Evolutionary conservation across 2,888 invertebrate species (phyloP), one percentile per base, ranked within the genome.

Genomic region (Morpho deidamia): DNA sequence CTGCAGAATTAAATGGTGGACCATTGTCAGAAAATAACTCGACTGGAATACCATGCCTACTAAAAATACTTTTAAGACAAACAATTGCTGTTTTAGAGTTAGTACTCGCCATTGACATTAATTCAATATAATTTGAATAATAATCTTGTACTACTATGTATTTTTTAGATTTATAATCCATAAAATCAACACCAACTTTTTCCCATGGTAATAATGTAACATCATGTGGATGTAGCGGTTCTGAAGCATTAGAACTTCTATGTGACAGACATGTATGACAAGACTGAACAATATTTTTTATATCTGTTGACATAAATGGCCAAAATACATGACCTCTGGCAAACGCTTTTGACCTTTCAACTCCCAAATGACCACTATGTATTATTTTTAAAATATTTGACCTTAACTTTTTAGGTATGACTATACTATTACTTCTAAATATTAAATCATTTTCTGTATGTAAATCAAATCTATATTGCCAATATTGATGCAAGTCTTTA

Each of bases 101-200:
- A 14, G 14, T 14, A 14, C 14, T 14, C 4, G 14, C 14, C 14
- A 14, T 14, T 14, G 14, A 14, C 14, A 14, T 14, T 14, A 14
- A 14, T 14, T 14, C 14, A 14, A 14, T 14, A 14, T 14, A 14
- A 14, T 14, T 14, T 14, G 14, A 14, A 14, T 14, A 14, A 14
- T 14, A 14, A 14, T 14, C 14, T 14, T 14, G 14, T 14, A 14
- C 14, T 14, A 14, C 14, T 14, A 14, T 14, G 14, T 14, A 14
- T 14, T 14, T 14, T 4, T 58, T 51, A 40, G 33, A 14, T 49
- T 63, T 61, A 58, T 51, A 60, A 42, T 61, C 55, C 38, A 65
- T 39, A 52, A 60, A 61, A 63, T 63, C 62, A 12, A 63, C 51
- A 51, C 61, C 62, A 51, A 50, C 56, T 50, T 60, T 62, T 58